phyloP scores from a whole-genome alignment of 2,888 invertebrate genomes.

The Agrilus mali region DNA sequence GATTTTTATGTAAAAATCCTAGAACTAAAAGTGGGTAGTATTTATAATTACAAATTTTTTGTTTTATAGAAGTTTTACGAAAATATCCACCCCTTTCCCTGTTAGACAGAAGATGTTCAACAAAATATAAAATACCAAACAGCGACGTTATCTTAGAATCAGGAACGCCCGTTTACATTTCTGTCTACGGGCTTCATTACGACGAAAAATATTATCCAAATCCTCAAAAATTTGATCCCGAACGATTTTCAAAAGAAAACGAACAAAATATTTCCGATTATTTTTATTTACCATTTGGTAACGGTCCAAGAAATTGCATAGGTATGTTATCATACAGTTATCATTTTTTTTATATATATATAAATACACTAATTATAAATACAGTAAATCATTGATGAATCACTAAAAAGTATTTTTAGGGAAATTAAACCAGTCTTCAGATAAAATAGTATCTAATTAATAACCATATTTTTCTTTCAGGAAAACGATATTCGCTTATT shows the following conservation, averaged over 20 bases:
- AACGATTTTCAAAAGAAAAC: slow-evolving; percentile 19
- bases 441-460: too few species aligned
- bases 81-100: slow-evolving; percentile 25
- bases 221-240: slow-evolving; percentile 21
- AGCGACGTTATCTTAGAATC: slow-evolving; percentile 18
- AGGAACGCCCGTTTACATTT: slow-evolving; percentile 23
- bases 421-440: too few species aligned
- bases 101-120: slow-evolving; percentile 16
- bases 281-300: slow-evolving; percentile 21
- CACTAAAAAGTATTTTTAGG: too few species aligned
- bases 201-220: slow-evolving; percentile 23
- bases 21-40: too few species aligned
- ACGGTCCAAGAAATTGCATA: slow-evolving; percentile 21
- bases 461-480: slow-evolving; percentile 9
- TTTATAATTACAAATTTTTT: background rate
- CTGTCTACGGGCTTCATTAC: slow-evolving; percentile 21
- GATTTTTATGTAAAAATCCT: too few species aligned
- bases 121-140: slow-evolving; percentile 18
- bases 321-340: slow-evolving; percentile 15
- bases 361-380: too few species aligned
- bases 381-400: too few species aligned
- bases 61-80: slow-evolving; percentile 26
- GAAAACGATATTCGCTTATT: slow-evolving; percentile 17
- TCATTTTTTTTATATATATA: too few species aligned
- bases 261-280: slow-evolving; percentile 13